phyloP scores from a whole-genome alignment of 2,113 vertebrate species.

The Eira barbara region DNA sequence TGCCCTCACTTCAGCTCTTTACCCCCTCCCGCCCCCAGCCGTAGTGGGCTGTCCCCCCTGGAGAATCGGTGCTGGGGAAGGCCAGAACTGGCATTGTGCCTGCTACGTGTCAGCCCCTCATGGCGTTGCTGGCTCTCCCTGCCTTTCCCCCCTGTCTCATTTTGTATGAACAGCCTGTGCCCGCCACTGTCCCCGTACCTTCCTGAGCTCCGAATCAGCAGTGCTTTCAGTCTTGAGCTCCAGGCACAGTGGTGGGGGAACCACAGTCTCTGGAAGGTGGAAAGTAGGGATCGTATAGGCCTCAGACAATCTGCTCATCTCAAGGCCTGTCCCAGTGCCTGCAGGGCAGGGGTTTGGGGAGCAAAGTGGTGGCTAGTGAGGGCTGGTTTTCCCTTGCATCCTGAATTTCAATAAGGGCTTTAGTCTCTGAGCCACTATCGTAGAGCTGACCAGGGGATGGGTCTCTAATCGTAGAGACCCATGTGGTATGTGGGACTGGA shows the following conservation, averaged over 20 bases:
- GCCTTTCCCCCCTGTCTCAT: not conserved
- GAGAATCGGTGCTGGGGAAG: not conserved
- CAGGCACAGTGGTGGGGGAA: not conserved
- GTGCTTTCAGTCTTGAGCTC: constrained; percentile 52
- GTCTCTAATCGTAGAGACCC: not conserved
- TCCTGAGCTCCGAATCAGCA: constrained; percentile 9
- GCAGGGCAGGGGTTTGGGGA: not conserved
- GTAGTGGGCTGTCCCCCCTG: not conserved
- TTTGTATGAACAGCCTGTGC: constrained; percentile 51
- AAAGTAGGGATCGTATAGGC: constrained; percentile 54
- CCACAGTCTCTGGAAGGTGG: constrained; percentile 62
- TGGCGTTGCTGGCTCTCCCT: not conserved
- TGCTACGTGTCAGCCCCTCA: not conserved
- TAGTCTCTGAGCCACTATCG: constrained; percentile 37
- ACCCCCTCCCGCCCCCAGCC: accelerated
- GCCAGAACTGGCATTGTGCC: not conserved
- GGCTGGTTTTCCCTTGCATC: not conserved
- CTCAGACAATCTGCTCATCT: constrained; percentile 53
- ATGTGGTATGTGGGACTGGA: not conserved
- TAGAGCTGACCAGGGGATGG: not conserved
- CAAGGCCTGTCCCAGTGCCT: not conserved
- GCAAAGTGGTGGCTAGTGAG: not conserved
- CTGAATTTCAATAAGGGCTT: constrained; percentile 61
- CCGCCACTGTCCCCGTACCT: not conserved
- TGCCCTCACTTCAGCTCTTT: not conserved